Base-by-base conservation (phyloP, 2,797 vertebrate species). In the Acanthis flammea region DNA sequence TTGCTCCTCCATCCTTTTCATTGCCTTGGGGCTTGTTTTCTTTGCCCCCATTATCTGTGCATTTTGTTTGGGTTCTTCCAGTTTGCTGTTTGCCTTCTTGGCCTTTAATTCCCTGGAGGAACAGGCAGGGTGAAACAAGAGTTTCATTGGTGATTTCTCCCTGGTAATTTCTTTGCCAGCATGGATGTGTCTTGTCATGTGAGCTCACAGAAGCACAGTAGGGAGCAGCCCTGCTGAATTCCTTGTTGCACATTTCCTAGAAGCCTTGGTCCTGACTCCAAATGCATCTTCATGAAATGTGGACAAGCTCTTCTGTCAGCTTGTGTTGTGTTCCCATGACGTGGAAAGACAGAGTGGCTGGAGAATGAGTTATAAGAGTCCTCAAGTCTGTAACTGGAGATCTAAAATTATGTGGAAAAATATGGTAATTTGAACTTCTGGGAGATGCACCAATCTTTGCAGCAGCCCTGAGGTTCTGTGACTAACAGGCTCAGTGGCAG, bases 381-480 rank as follows among this genome's bases (percentile, higher is more conserved):
- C 83, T 84, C 73, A 81, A 66, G 57, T 61, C 47, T 66, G 55
- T 63, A 81, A 74, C 44, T 25, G 66, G 47, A 66, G 42, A 42
- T 86, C 51, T 78, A 68, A 93, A 89, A 77, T 79, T 54, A 80
- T 39, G 44, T 75, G 76, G 58, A 33, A 74, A 91, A 82, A 62
- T 44, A 58, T 13, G 35, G 53, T 72, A 80, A 88, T 80, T 80
- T 75, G 47, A 83, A 67, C 5, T 91, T 75, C 35, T 91, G 86
- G 63, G 55, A 92, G 88, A 33, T 60, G 66, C 24, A 78, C 15
- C 28, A 21, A 12, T 57, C 50, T 23, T 21, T 63, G 31, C 44
- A 72, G 75, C 54, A 55, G 2, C 17, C 47, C 70, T 51, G 84
- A 76, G 67, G 14, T 65, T 61, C 27, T 75, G 70, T 45, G 78